These are phyloP conservation scores for Halictus rubicundus DNA, from an alignment of 1,140 invertebrate species.

Conservation along the genomic window DNA sequence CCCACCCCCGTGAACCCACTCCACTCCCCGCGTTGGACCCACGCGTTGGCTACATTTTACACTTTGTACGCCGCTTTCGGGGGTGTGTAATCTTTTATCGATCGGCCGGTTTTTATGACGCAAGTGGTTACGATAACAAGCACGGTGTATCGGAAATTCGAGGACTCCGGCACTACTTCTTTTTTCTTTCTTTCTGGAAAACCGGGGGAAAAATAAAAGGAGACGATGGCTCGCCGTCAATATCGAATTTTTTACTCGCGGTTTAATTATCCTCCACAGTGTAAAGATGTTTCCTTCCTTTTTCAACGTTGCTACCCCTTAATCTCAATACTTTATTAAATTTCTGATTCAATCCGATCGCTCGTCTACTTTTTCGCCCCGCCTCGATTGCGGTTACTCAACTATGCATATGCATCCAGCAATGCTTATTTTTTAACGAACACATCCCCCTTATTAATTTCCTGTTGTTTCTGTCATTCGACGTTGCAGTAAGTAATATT, in stretches of 20 bases:
- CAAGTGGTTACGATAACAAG: background rate
- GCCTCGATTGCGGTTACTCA: background rate
- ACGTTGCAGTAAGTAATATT: too few relatives aligned
- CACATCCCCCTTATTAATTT: too few relatives aligned
- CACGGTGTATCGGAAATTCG: background rate
- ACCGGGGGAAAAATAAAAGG: too few relatives aligned
- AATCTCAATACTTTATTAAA: too few relatives aligned
- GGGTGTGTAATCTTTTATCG: conserved; percentile 30
- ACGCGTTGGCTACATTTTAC: background rate
- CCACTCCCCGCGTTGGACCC: background rate
- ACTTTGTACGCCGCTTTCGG: background rate
- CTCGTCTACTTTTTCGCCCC: too few relatives aligned
- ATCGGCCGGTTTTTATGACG: conserved; percentile 16
- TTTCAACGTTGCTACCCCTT: too few relatives aligned
- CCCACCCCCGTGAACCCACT: background rate
- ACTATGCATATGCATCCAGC: too few relatives aligned
- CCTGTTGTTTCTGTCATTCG: too few relatives aligned
- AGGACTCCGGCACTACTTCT: background rate
- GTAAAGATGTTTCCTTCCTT: too few relatives aligned
- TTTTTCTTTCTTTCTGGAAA: background rate
- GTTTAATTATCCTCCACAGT: too few relatives aligned
- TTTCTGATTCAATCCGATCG: too few relatives aligned
- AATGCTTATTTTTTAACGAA: too few relatives aligned
- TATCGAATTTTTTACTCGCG: background rate
- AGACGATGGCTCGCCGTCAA: background rate